Conservation (phyloP, 2,888 invertebrate genomes). For the Cremastinae sp. region DNA sequence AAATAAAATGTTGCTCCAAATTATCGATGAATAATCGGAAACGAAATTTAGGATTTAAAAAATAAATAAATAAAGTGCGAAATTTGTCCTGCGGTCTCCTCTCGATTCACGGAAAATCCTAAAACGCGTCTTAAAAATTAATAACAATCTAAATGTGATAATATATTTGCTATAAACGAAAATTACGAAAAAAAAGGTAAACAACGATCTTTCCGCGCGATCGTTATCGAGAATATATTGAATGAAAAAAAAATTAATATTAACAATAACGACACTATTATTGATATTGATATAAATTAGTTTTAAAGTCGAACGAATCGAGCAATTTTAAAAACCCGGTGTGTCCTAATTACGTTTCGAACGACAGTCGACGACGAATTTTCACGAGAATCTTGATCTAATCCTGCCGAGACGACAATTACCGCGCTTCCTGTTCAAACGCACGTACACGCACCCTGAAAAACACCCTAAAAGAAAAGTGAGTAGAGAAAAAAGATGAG, state of each 20-base stretch:
- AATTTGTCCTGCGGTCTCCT: slow-evolving; percentile 8
- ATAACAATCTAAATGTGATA: slow-evolving; percentile 81
- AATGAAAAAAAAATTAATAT: slow-evolving; percentile 45
- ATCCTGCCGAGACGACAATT: slow-evolving; percentile 45
- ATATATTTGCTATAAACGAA: slow-evolving; percentile 77
- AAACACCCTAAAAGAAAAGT: slow-evolving; percentile 15
- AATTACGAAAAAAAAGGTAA: slow-evolving; percentile 64
- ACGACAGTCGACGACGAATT: slow-evolving; percentile 40
- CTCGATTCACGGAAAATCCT: slow-evolving; percentile 20
- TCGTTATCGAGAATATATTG: slow-evolving; percentile 56
- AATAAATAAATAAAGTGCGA: slow-evolving; percentile 50
- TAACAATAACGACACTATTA: slow-evolving; percentile 12
- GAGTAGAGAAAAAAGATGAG: neutral
- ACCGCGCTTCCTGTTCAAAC: slow-evolving; percentile 34
- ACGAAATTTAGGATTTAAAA: neutral
- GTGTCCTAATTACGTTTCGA: slow-evolving; percentile 55
- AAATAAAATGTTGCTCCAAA: neutral
- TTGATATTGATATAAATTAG: neutral
- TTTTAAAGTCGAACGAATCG: slow-evolving; percentile 30
- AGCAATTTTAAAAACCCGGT: slow-evolving; percentile 62
- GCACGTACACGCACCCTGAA: slow-evolving; percentile 35
- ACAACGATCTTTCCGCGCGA: slow-evolving; percentile 66
- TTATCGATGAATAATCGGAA: neutral
- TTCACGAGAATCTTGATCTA: slow-evolving; percentile 30
- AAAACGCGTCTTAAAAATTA: slow-evolving; percentile 76